These are phyloP conservation scores for Orchesella cincta DNA, from an alignment of 1,140 invertebrate genomes.

Conservation along the genomic window DNA sequence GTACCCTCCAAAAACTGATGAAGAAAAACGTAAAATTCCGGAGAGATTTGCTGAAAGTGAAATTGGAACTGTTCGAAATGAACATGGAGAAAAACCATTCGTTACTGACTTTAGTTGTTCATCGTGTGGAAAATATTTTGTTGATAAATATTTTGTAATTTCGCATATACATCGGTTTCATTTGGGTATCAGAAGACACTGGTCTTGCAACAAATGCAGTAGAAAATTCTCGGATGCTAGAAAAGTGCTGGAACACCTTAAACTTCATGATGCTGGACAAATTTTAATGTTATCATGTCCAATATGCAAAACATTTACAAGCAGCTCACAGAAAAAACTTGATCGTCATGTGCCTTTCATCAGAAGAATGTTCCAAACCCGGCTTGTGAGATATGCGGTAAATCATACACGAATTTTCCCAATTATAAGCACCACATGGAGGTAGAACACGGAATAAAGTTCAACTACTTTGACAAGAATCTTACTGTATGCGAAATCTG, in stretches of 20 bases:
- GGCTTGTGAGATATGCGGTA: background rate
- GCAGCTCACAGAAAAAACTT: background rate
- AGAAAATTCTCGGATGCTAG: background rate
- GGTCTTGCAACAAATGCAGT: background rate
- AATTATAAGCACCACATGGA: background rate
- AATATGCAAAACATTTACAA: too few relatives aligned
- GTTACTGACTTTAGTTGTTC: background rate
- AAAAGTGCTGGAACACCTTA: background rate
- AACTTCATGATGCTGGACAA: background rate
- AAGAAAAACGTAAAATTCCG: background rate
- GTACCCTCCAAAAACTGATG: background rate
- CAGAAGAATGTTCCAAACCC: background rate
- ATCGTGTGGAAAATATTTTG: background rate
- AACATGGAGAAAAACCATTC: background rate
- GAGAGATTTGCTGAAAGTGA: background rate
- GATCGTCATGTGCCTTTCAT: background rate
- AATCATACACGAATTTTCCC: background rate
- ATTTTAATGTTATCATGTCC: background rate
- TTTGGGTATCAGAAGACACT: background rate
- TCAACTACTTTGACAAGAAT: too few relatives aligned
- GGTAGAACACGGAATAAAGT: background rate
- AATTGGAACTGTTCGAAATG: background rate
- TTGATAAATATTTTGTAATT: background rate
- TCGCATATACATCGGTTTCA: background rate
- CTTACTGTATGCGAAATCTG: background rate